These are phyloP conservation scores for Anser brachyrhynchus DNA, from an alignment of 2,113 vertebrate genomes.

Conservation along the genomic window DNA sequence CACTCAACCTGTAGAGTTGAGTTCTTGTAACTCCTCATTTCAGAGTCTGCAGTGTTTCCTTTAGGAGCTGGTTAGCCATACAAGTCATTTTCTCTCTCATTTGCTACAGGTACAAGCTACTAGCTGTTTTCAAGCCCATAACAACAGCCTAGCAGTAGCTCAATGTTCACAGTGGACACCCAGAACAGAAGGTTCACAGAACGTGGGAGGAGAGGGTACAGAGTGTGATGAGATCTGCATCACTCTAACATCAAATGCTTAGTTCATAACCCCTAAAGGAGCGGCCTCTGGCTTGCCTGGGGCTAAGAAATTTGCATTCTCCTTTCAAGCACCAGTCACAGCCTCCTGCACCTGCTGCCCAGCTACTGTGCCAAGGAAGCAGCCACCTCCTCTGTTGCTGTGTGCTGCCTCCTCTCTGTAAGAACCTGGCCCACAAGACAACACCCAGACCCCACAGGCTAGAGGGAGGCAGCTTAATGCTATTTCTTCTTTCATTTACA, in stretches of 20 bases:
- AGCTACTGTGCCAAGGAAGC: not conserved
- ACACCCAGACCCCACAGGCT: not conserved
- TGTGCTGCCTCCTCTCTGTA: not conserved
- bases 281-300: not conserved
- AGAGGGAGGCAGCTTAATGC: not conserved
- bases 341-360: not conserved
- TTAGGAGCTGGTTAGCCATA: not conserved
- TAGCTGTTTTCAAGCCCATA: not conserved
- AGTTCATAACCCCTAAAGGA: not conserved
- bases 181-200: not conserved
- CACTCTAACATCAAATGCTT: not conserved
- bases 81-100: not conserved
- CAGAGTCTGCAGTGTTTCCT: not conserved
- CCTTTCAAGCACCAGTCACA: not conserved
- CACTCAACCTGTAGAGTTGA: not conserved
- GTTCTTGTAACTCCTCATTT: not conserved
- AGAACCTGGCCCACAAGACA: not conserved
- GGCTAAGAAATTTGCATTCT: not conserved
- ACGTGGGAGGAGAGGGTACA: not conserved
- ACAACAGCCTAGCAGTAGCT: not conserved
- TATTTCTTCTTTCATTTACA: conserved; percentile 61
- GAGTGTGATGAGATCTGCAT: not conserved
- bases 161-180: not conserved
- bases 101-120: not conserved
- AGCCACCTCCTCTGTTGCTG: not conserved